These are phyloP conservation scores for Antennarius striatus DNA, from an alignment of 2,113 vertebrate species.

Conservation along the genomic window DNA sequence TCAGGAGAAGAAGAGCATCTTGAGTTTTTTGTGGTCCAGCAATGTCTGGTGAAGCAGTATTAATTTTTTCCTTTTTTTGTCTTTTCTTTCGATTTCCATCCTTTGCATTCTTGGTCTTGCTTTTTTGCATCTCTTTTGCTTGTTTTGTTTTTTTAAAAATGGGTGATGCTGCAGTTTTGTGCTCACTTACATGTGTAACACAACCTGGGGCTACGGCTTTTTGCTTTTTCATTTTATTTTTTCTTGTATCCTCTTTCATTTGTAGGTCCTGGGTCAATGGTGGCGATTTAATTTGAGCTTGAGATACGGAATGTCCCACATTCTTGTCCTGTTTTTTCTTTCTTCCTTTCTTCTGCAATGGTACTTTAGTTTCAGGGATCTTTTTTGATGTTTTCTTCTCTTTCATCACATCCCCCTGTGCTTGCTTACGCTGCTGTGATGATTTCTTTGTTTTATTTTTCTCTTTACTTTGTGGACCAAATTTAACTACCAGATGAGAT, in stretches of 20 bases:
- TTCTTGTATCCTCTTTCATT: slow-evolving; percentile 59
- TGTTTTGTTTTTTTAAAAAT: slow-evolving; percentile 72
- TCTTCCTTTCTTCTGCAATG: slow-evolving; percentile 55
- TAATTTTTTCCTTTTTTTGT: slow-evolving; percentile 38
- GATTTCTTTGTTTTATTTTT: slow-evolving; percentile 64
- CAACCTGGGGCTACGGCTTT: slow-evolving; percentile 32
- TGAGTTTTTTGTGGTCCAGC: slow-evolving; percentile 53
- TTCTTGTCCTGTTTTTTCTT: slow-evolving; percentile 62
- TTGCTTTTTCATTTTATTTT: slow-evolving; percentile 71
- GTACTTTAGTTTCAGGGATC: slow-evolving; percentile 37
- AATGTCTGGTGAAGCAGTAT: slow-evolving; percentile 7
- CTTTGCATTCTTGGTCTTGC: slow-evolving; percentile 52
- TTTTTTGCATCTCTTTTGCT: slow-evolving; percentile 44
- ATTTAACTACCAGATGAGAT: slow-evolving; percentile 68
- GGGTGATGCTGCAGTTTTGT: slow-evolving; percentile 32
- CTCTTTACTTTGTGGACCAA: slow-evolving; percentile 68
- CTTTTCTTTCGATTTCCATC: slow-evolving; percentile 49
- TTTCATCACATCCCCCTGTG: slow-evolving; percentile 24
- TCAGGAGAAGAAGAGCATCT: slow-evolving; percentile 78
- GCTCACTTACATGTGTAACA: slow-evolving; percentile 23
- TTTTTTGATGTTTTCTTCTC: slow-evolving; percentile 13
- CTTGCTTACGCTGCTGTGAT: slow-evolving; percentile 35
- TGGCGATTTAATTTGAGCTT: slow-evolving; percentile 26
- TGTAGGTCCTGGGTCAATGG: slow-evolving; percentile 7
- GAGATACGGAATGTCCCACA: slow-evolving; percentile 9